Conservation (phyloP, 53 echinoderm and acorn worm species). For the Paelopatides confundens region DNA sequence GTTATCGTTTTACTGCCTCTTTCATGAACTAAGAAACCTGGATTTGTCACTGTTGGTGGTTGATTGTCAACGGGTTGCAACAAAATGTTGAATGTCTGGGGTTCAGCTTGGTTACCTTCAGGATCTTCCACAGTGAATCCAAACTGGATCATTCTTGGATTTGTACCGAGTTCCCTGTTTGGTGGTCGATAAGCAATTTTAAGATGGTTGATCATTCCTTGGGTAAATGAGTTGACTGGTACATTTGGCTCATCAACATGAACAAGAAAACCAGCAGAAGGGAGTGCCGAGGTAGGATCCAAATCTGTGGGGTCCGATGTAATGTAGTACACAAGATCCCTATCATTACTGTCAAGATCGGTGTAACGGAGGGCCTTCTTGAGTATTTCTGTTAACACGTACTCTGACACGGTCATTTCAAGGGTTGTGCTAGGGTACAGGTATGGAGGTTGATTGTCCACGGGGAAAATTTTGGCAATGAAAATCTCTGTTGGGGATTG, state of each 20-base stretch:
- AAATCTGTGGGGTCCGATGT: conserved; percentile 76
- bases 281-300: conserved; percentile 74
- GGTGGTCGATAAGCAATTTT: conserved; percentile 96
- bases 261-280: conserved; percentile 87
- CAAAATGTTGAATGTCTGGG: conserved; percentile 75
- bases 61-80: conserved; percentile 94
- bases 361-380: conserved; percentile 80
- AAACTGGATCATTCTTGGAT: conserved; percentile 82
- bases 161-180: conserved; percentile 90
- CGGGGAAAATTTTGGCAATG: conserved; percentile 86
- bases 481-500: conserved; percentile 87
- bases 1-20: conserved; percentile 66
- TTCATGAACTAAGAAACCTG: conserved; percentile 84
- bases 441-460: conserved; percentile 92
- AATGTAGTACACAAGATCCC: conserved; percentile 89
- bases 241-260: conserved; percentile 78
- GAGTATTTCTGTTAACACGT: conserved; percentile 76
- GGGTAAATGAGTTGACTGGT: conserved; percentile 80
- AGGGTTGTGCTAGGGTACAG: conserved; percentile 77
- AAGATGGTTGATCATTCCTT: conserved; percentile 91
- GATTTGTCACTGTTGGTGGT: conserved; percentile 91
- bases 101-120: conserved; percentile 79
- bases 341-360: conserved; percentile 90
- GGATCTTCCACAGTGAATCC: conserved; percentile 86
- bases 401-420: conserved; percentile 83